Base-by-base conservation (phyloP, 2,888 invertebrate species). In the Rotaria magnacalcarata region DNA sequence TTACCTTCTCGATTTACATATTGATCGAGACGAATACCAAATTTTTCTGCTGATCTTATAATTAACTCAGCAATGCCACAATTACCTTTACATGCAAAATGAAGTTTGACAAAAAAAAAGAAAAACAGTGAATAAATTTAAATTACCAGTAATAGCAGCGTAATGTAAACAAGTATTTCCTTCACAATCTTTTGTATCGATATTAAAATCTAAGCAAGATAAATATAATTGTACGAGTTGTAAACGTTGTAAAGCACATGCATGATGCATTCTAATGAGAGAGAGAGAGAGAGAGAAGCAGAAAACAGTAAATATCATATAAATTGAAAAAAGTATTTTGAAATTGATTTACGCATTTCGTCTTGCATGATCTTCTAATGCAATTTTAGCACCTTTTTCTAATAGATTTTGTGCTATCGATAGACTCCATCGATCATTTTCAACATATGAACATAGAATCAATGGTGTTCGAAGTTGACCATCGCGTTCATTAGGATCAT, bases 141-240 rank as follows among this genome's bases (percentile, higher is more conserved):
- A 19, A 27, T 67, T 67, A 67, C 67, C 67, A 2, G 47, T 47
- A 47, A 80, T 80, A 43, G 89, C 90, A 2, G 90, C 89, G 86
- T 90, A 90, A 87, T 90, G 90, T 41, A 90, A 88, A 0, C 90
- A 89, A 1, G 90, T 90, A 87, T 90, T 90, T 11, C 91, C 90
- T 58, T 88, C 87, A 87, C 87, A 88, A 87, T 91, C 90, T 3
- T 87, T 87, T 84, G 89, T 89, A 84, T 89, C 89, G 16, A 90
- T 86, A 87, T 90, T 88, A 87, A 89, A 90, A 87, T 90, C 90
- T 34, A 80, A 80, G 47, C 80, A 80, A 47, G 80, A 47, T 80
- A 80, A 47, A 80, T 80, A 80, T 47, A 43, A n/a, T n/a, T 47
- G 43, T 8, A 80, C 80, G 11, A 80, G 47, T 6, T 80, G 43